Conservation (phyloP, 1,140 invertebrate species). For the Mactra quadrangularis region DNA sequence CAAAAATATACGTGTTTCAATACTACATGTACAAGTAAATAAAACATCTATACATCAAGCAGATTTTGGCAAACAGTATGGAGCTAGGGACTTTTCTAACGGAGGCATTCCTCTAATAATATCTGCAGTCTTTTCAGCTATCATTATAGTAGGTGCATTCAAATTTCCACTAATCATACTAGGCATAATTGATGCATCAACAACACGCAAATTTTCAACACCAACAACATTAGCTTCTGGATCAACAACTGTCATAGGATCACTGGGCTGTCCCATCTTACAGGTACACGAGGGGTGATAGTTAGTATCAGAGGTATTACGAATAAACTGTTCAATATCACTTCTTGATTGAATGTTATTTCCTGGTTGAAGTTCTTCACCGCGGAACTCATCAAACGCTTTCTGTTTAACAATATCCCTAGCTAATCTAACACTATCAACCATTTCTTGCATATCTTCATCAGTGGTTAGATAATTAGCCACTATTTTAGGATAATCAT, state of each 20-base stretch:
- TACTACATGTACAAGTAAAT: no score
- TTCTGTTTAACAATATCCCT: slow-evolving; percentile 17
- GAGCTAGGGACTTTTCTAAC: slow-evolving; percentile 11
- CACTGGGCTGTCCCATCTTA: slow-evolving; percentile 87
- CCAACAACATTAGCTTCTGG: neutral
- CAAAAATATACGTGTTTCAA: no score
- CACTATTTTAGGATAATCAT: slow-evolving; percentile 92
- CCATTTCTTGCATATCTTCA: slow-evolving; percentile 54
- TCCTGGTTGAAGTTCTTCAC: neutral
- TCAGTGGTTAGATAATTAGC: slow-evolving; percentile 84
- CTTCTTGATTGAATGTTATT: slow-evolving; percentile 18
- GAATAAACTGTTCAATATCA: slow-evolving; percentile 29
- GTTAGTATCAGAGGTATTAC: neutral
- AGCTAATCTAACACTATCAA: slow-evolving; percentile 31
- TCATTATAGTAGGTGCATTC: slow-evolving; percentile 92
- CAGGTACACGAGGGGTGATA: slow-evolving; percentile 91
- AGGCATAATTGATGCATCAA: slow-evolving; percentile 72
- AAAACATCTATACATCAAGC: no score
- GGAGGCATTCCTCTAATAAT: slow-evolving; percentile 85
- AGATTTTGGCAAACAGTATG: no score
- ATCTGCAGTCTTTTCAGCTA: slow-evolving; percentile 93
- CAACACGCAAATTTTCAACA: slow-evolving; percentile 19
- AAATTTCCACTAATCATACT: slow-evolving; percentile 87
- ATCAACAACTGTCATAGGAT: slow-evolving; percentile 11
- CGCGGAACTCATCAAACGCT: slow-evolving; percentile 1